Percentiles rank a stretch among this genome's conserved stretches.
Evolutionary conservation across 2,797 vertebrate species (phyloP).

Genomic region (Pelobates cultripes): DNA sequence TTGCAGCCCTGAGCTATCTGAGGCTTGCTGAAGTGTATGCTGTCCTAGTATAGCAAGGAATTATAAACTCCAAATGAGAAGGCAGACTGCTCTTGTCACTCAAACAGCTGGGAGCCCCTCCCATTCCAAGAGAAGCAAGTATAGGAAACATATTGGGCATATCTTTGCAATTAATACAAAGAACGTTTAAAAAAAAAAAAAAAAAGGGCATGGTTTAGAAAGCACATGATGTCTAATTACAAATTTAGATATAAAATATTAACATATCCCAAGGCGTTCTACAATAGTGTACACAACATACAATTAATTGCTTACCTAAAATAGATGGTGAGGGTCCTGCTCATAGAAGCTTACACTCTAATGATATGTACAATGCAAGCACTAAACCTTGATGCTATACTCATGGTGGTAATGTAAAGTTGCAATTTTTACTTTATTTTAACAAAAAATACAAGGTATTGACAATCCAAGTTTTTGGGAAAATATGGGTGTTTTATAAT

Average conservation of each 20-base stretch:
- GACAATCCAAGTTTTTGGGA: no score
- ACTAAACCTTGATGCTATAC: no score
- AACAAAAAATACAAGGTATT: no score
- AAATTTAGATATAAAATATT: not conserved
- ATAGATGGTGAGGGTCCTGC: not conserved
- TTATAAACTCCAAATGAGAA: slow-evolving; percentile 89
- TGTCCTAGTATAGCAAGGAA: slow-evolving; percentile 83
- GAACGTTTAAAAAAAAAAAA: no score
- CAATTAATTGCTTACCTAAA: not conserved
- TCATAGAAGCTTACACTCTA: not conserved
- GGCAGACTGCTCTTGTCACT: slow-evolving; percentile 84
- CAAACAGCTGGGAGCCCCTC: slow-evolving; percentile 82
- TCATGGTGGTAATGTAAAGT: no score
- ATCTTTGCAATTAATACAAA: not conserved
- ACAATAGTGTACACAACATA: not conserved
- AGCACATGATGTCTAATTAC: no score
- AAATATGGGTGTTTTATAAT: no score
- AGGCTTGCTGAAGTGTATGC: slow-evolving; percentile 77
- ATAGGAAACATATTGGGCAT: slow-evolving; percentile 22
- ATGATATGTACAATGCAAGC: no score
- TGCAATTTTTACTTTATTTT: no score
- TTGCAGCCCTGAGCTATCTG: slow-evolving; percentile 71
- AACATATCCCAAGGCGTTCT: not conserved
- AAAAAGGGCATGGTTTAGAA: no score
- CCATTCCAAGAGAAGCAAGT: slow-evolving; percentile 65